Conservation (phyloP, 2,113 vertebrate genomes). For the Henicopernis longicauda region DNA sequence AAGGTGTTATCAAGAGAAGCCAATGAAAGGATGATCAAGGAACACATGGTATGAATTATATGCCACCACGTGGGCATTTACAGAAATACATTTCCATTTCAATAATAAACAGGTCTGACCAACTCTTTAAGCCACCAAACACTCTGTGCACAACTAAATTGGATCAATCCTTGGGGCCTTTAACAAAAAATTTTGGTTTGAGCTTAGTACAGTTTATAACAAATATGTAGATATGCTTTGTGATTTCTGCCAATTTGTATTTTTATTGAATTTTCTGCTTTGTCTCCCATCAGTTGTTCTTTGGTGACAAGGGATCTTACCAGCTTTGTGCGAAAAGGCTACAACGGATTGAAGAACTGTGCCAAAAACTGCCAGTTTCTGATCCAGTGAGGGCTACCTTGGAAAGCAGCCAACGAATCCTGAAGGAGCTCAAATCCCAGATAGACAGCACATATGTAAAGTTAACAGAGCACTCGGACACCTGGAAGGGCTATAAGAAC, state of each 20-base stretch:
- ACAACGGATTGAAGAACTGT: conserved; percentile 87
- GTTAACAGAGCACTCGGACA: conserved; percentile 83
- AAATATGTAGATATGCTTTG: not conserved
- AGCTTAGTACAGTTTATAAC: not conserved
- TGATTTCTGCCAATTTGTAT: not conserved
- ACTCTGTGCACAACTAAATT: not conserved
- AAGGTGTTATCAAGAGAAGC: conserved; percentile 77
- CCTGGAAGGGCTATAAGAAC: conserved; percentile 85
- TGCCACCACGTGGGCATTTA: not conserved
- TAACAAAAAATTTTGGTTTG: not conserved
- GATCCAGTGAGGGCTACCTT: conserved; percentile 74
- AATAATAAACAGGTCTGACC: not conserved
- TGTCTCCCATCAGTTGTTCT: conserved; percentile 80
- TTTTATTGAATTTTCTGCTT: not conserved
- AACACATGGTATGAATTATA: conserved; percentile 82
- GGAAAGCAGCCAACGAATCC: conserved; percentile 66
- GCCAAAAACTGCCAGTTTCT: conserved; percentile 84
- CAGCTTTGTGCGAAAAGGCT: conserved; percentile 85
- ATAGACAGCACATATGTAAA: conserved; percentile 74
- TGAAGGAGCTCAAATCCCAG: conserved; percentile 79
- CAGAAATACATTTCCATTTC: not conserved
- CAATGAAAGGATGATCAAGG: conserved; percentile 86
- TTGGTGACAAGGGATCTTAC: conserved; percentile 82
- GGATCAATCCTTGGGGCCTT: not conserved
- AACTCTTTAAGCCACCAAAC: not conserved